Evolutionary conservation across 2,797 vertebrate genomes (phyloP).

Genomic region (Alauda arvensis): DNA sequence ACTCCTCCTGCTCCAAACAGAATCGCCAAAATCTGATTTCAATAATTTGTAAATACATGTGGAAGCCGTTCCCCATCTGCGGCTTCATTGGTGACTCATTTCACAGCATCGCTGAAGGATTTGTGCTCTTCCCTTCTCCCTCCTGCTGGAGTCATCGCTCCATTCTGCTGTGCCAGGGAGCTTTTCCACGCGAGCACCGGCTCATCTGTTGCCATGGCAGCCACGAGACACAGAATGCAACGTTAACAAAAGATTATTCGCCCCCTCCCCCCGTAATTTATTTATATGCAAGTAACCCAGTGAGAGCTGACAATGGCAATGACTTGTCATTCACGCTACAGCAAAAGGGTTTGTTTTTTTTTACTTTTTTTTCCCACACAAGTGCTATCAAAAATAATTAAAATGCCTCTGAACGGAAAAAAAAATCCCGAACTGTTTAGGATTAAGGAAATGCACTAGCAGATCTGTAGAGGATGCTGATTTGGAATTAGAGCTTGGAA

Average conservation of each 20-base stretch:
- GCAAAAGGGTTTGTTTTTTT: not conserved
- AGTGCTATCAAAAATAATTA: not conserved
- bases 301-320: constrained; percentile 9
- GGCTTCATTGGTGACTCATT: not conserved
- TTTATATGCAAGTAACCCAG: constrained; percentile 33
- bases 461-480: constrained; percentile 25
- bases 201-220: constrained; percentile 64
- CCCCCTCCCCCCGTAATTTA: constrained; percentile 7
- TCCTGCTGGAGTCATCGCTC: not conserved
- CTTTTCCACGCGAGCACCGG: not conserved
- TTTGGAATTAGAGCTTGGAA: constrained; percentile 19
- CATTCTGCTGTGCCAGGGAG: constrained; percentile 7
- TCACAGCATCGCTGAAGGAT: not conserved
- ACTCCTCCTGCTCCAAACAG: not conserved
- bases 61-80: not conserved
- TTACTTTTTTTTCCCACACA: not conserved
- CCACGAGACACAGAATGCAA: constrained; percentile 27
- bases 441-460: constrained; percentile 26
- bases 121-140: not conserved
- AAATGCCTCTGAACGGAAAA: not conserved
- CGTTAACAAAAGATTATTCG: constrained; percentile 19
- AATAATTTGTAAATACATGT: not conserved
- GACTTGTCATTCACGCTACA: not conserved
- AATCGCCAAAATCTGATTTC: not conserved
- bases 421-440: not conserved